These are phyloP conservation scores for Potorous gilbertii DNA, from an alignment of 2,797 vertebrate species.

Conservation along the genomic window DNA sequence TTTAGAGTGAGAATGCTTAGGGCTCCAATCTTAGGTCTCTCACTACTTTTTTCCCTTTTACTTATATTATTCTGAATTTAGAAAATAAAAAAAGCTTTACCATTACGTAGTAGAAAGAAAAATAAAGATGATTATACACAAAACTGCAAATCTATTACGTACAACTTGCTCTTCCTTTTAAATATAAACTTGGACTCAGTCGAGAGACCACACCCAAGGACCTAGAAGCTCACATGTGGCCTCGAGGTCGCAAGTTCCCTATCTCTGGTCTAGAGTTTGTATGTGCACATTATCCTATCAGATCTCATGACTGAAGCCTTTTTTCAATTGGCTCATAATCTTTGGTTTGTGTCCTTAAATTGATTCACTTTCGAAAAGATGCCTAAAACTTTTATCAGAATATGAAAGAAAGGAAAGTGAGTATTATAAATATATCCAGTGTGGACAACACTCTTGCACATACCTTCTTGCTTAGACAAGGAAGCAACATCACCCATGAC, in stretches of 20 bases:
- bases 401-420: neutral
- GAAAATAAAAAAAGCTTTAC: neutral
- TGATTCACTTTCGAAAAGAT: neutral
- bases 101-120: neutral
- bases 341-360: neutral
- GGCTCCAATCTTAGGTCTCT: neutral
- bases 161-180: neutral
- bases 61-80: neutral
- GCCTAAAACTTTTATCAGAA: neutral
- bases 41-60: neutral
- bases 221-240: no score
- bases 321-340: neutral
- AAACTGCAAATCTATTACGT: neutral
- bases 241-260: no score
- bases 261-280: neutral
- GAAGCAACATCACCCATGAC: neutral
- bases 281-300: neutral
- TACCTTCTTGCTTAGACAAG: neutral
- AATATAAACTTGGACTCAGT: neutral
- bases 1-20: neutral
- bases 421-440: neutral
- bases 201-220: no score
- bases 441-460: neutral
- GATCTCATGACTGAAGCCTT: neutral
- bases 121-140: neutral